Evolutionary conservation across 1,140 invertebrate species (phyloP).

Genomic region (Colletes gigas): DNA sequence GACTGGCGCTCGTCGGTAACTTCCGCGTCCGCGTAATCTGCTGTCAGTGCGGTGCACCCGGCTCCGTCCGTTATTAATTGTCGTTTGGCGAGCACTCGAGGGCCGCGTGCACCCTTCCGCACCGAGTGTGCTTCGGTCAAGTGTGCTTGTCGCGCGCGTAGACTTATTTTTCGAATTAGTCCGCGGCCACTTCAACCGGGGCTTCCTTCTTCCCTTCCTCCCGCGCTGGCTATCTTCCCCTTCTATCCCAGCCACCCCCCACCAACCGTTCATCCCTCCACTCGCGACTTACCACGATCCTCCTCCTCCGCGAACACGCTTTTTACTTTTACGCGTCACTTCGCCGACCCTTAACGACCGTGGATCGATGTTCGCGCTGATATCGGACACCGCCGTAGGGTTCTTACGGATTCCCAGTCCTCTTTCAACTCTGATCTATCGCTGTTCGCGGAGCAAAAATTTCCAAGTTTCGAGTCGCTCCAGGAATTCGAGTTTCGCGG

Average conservation of each 20-base stretch:
- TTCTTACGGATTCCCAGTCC: neutral
- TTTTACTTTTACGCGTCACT: neutral
- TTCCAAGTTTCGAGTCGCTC: too few relatives aligned
- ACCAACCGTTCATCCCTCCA: conserved; percentile 40
- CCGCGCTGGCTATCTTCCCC: conserved; percentile 56
- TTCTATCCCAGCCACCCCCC: conserved; percentile 51
- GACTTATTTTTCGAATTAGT: conserved; percentile 77
- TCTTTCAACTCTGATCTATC: too few relatives aligned
- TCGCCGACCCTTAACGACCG: neutral
- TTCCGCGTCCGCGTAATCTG: conserved; percentile 46
- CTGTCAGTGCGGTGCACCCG: conserved; percentile 25
- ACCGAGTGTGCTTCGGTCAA: conserved; percentile 78
- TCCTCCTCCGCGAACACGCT: neutral
- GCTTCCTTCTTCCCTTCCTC: conserved; percentile 50
- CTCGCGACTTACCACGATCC: conserved; percentile 10
- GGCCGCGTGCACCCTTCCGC: conserved; percentile 62
- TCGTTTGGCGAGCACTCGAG: conserved; percentile 59
- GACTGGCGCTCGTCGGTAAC: conserved; percentile 9
- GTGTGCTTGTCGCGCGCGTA: conserved; percentile 75
- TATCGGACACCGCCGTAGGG: neutral
- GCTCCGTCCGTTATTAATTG: conserved; percentile 56
- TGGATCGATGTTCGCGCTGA: too few relatives aligned
- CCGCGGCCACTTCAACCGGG: conserved; percentile 67
- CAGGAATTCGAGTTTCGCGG: conserved; percentile 47
- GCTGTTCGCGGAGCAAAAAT: too few relatives aligned